A percentile compares a stretch with the other conserved stretches of the same genome.
Conservation (phyloP, 2,797 vertebrate species). For the Aplochiton taeniatus region DNA sequence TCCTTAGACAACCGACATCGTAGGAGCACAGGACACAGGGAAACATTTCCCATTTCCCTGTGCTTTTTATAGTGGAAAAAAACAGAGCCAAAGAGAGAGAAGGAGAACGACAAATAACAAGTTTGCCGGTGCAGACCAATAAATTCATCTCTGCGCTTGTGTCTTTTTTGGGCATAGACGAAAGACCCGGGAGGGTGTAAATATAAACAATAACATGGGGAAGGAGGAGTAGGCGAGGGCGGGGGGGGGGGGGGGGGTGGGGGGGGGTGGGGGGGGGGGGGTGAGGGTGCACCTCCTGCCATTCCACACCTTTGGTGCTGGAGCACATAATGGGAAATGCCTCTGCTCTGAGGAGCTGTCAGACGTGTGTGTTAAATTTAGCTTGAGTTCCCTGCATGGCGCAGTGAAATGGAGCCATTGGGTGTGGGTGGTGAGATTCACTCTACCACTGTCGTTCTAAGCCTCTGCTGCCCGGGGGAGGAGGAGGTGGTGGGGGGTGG, state of each 20-base stretch:
- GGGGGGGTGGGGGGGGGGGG: slow-evolving; percentile 7
- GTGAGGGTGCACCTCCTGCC: slow-evolving; percentile 20
- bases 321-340: slow-evolving; percentile 49
- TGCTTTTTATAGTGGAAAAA: not conserved
- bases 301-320: slow-evolving; percentile 25
- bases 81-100: slow-evolving; percentile 9
- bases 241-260: no score
- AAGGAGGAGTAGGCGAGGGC: no score
- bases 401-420: slow-evolving; percentile 47
- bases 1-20: slow-evolving; percentile 58
- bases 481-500: not conserved
- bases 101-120: slow-evolving; percentile 42
- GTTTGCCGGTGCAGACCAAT: slow-evolving; percentile 46
- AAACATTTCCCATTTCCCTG: no score
- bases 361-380: slow-evolving; percentile 59
- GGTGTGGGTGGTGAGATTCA: slow-evolving; percentile 46
- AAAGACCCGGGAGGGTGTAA: slow-evolving; percentile 31
- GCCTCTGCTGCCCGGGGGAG: not conserved
- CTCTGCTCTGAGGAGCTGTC: slow-evolving; percentile 43
- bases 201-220: slow-evolving; percentile 51
- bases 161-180: slow-evolving; percentile 48
- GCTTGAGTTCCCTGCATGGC: slow-evolving; percentile 35
- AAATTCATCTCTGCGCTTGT: slow-evolving; percentile 26
- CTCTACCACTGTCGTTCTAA: slow-evolving; percentile 42
- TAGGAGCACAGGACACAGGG: slow-evolving; percentile 37